Percentiles rank a stretch among this genome's conserved stretches.
These are phyloP conservation scores for Gallinago jamesoni DNA, from an alignment of 2,113 vertebrate genomes.

Conservation along the genomic window DNA sequence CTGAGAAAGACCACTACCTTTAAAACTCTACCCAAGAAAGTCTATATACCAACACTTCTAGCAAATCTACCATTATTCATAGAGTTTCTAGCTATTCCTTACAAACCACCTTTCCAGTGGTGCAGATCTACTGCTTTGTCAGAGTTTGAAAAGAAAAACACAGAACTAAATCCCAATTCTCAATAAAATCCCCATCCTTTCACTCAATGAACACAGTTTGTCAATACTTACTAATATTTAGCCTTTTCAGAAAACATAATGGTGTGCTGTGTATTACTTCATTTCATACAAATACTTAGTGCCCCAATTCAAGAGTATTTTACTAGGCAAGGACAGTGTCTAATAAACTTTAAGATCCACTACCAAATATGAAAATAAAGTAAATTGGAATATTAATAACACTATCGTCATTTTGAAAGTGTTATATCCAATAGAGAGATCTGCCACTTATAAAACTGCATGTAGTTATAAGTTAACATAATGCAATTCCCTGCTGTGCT, in stretches of 20 bases:
- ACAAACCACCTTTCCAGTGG: neutral
- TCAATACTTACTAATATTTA: neutral
- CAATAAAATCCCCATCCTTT: neutral
- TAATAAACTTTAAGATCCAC: conserved; percentile 33
- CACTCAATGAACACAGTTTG: neutral
- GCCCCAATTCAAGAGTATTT: neutral
- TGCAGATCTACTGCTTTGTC: neutral
- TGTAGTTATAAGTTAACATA: neutral
- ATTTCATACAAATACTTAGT: neutral
- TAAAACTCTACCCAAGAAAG: neutral
- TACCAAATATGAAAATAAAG: neutral
- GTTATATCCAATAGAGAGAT: conserved; percentile 18
- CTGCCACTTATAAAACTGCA: conserved; percentile 11
- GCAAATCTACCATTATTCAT: neutral
- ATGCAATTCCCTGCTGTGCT: neutral
- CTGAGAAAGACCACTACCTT: neutral
- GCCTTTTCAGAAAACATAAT: neutral
- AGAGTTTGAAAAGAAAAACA: neutral
- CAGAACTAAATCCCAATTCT: neutral
- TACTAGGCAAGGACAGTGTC: neutral
- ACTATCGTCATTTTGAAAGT: neutral
- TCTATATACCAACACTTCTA: neutral
- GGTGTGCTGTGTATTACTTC: neutral
- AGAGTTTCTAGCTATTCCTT: neutral
- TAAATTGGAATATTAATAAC: conserved; percentile 30